Percentiles rank a stretch among this genome's conserved stretches.
Conservation (phyloP, 2,113 vertebrate species). For the Rana temporaria region DNA sequence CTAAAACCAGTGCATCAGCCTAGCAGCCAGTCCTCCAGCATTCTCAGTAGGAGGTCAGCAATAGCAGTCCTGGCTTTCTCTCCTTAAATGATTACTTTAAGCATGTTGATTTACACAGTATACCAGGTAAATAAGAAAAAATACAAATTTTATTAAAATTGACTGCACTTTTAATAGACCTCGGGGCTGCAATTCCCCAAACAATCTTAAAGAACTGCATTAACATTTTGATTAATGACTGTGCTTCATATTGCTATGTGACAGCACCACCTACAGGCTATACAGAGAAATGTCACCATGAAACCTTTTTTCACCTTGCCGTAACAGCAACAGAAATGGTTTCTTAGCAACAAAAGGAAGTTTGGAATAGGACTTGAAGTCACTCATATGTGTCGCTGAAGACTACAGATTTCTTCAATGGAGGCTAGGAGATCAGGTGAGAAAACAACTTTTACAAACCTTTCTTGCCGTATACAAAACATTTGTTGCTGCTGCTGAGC, state of each 20-base stretch:
- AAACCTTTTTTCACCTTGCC: neutral
- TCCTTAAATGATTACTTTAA: neutral
- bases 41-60: too few relatives aligned
- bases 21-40: too few relatives aligned
- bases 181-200: slow-evolving; percentile 16
- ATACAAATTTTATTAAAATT: slow-evolving; percentile 2
- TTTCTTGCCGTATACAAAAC: too few relatives aligned
- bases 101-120: neutral
- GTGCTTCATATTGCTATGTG: neutral
- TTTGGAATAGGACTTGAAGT: neutral
- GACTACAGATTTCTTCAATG: neutral
- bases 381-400: neutral
- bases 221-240: neutral
- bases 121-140: neutral
- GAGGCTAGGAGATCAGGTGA: slow-evolving; percentile 1
- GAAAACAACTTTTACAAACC: neutral
- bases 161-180: slow-evolving; percentile 27
- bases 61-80: too few relatives aligned
- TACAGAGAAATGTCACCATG: neutral
- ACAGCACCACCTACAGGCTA: slow-evolving; percentile 36
- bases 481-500: too few relatives aligned
- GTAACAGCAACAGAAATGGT: slow-evolving; percentile 42
- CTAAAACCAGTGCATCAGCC: too few relatives aligned
- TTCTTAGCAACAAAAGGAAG: slow-evolving; percentile 22
- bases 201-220: neutral